phyloP scores from a whole-genome alignment of 2,113 vertebrate species.

The Isurus oxyrinchus region DNA sequence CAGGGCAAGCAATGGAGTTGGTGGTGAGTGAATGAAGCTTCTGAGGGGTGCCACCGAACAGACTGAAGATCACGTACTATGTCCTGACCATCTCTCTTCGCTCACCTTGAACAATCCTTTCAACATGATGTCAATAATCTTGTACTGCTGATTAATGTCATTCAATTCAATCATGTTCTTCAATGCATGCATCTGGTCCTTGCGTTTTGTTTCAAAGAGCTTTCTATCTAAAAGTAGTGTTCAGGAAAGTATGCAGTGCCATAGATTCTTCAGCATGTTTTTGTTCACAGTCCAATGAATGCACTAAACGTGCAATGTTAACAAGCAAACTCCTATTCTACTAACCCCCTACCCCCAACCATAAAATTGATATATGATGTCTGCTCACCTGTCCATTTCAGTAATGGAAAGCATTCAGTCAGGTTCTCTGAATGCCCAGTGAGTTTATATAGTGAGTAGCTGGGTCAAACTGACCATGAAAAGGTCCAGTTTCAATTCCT shows the following conservation, averaged over 20 bases:
- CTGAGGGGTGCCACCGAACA: background rate
- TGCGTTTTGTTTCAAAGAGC: constrained; percentile 92
- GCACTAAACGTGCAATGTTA: background rate
- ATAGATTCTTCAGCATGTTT: background rate
- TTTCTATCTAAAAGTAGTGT: constrained; percentile 75
- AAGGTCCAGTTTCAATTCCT: background rate
- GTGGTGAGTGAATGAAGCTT: background rate
- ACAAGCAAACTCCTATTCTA: background rate
- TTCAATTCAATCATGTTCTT: constrained; percentile 94
- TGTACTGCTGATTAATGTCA: constrained; percentile 94
- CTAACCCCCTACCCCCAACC: background rate
- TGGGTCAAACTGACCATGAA: background rate
- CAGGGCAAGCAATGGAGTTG: background rate
- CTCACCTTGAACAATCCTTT: constrained; percentile 94
- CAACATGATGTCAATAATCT: constrained; percentile 98
- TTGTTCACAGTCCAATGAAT: fast-evolving
- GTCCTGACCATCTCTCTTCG: background rate
- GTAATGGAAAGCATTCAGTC: background rate
- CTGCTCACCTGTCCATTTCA: background rate
- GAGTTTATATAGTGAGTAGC: background rate
- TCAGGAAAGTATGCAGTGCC: constrained; percentile 40
- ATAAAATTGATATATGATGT: background rate
- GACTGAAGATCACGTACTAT: background rate
- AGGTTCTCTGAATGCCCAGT: background rate
- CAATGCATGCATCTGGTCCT: constrained; percentile 87